Evolutionary conservation across 64 coral and sea anemone species (phyloP).

Genomic region (Stichodactyla helianthus): DNA sequence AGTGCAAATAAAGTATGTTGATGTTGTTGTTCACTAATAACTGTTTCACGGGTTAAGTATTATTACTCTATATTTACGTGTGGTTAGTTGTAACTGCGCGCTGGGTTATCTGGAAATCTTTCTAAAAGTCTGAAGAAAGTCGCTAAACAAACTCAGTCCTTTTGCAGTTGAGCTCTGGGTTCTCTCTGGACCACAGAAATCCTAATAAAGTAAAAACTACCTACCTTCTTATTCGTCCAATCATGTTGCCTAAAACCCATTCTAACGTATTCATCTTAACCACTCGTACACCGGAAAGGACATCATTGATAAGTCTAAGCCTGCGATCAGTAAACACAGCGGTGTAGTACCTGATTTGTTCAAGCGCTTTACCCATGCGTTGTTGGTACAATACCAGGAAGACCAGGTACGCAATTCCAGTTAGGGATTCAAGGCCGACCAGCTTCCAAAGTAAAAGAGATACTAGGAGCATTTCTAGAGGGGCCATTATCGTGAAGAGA

Average conservation of each 20-base stretch:
- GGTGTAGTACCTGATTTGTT: background rate
- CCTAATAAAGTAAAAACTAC: background rate
- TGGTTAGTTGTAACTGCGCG: too few relatives aligned
- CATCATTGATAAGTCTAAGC: constrained; percentile 9
- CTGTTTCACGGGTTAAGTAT: too few relatives aligned
- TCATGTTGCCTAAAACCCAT: constrained; percentile 21
- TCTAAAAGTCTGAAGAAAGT: too few relatives aligned
- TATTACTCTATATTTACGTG: too few relatives aligned
- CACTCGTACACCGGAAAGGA: constrained; percentile 35
- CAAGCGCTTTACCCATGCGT: background rate
- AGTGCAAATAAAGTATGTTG: too few relatives aligned
- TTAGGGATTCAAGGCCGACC: constrained; percentile 16
- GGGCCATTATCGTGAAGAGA: background rate
- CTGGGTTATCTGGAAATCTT: too few relatives aligned
- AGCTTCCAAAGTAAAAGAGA: constrained; percentile 12
- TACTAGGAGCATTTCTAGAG: constrained; percentile 18
- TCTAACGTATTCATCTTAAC: constrained; percentile 44
- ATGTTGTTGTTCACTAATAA: too few relatives aligned
- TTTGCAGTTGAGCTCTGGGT: too few relatives aligned
- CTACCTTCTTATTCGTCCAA: constrained; percentile 28
- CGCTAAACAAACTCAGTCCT: too few relatives aligned
- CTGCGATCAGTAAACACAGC: constrained; percentile 24
- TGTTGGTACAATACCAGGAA: background rate
- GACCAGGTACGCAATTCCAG: constrained; percentile 5
- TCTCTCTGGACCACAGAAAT: background rate